Evolutionary conservation across 2,888 invertebrate species (phyloP), one percentile per base, ranked within the genome.

Genomic region (Amiota mariae): DNA sequence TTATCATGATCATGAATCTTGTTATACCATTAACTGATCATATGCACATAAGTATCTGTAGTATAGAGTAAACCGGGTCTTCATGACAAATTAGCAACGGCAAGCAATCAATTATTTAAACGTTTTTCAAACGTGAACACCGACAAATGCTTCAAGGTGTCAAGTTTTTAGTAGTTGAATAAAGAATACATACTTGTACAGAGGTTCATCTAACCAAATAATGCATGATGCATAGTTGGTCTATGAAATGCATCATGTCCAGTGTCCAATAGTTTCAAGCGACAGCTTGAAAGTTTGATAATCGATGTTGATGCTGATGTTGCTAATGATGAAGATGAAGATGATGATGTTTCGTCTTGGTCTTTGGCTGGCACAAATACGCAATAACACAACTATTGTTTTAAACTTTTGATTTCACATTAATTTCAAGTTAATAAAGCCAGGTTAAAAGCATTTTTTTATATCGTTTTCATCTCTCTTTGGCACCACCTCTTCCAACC

Each of bases 401-500:
- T 71, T 71, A 71, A 64, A 63, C 71, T 56, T 70, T 71, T 63
- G 63, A 71, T 71, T 71, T 63, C 71, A 71, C 63, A 64, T 71
- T 71, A 61, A 71, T 71, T 71, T 71, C 61, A n/a, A 64, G 54
- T 68, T 68, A 68, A 68, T 68, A 54, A 68, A 54, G 51, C 51
- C 24, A 51, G 54, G 51, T 75, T 80, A 79, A 80, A 80, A 80
- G 80, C 79, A 78, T 80, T 80, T 80, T 77, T 75, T 20, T 51
- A 11, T 11, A 20, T 48, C 10, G 18, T 10, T 18, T 10, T 13
- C 59, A 51, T 10, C 36, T 36, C 36, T 36, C 36, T 36, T 36
- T 36, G 3, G 36, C 36, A 36, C 6, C 36, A 36, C 6, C 36
- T 36, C 36, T 6, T 0, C 36, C 36, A 36, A 36, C 36, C 36